A percentile compares a stretch with the other conserved stretches of the same genome.
phyloP scores from a whole-genome alignment of 2,797 vertebrate genomes.

The Alca torda region DNA sequence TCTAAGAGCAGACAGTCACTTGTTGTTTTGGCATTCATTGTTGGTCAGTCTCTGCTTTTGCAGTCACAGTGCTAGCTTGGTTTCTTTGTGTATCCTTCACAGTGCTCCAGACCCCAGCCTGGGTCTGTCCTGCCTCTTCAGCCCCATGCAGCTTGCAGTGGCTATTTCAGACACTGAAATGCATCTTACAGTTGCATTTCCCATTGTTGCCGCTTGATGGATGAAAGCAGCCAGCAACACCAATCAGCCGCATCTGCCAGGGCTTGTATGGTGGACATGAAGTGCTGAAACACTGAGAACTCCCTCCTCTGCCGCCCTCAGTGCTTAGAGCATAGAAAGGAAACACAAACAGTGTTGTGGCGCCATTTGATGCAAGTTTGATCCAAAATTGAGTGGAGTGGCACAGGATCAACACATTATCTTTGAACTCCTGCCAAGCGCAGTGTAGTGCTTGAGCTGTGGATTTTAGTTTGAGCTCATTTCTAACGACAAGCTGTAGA shows the following conservation, averaged over 20 bases:
- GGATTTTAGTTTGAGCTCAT: neutral
- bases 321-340: neutral
- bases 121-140: neutral
- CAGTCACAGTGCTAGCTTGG: neutral
- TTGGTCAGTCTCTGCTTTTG: neutral
- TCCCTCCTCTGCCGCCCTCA: neutral
- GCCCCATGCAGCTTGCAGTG: neutral
- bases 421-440: neutral
- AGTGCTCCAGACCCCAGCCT: neutral
- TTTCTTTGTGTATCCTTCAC: neutral
- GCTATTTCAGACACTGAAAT: constrained; percentile 14
- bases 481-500: neutral
- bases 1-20: neutral
- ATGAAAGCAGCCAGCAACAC: constrained; percentile 6
- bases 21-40: neutral
- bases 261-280: neutral
- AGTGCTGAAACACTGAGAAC: neutral
- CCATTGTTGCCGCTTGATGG: neutral
- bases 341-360: neutral
- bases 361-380: neutral
- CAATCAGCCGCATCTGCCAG: neutral
- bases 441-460: neutral
- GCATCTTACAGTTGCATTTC: neutral
- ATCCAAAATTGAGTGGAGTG: neutral
- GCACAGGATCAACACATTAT: neutral